Percentiles rank a stretch among this genome's conserved stretches.
Evolutionary conservation across 1,140 invertebrate species (phyloP).

Genomic region (Heterodera schachtii): DNA sequence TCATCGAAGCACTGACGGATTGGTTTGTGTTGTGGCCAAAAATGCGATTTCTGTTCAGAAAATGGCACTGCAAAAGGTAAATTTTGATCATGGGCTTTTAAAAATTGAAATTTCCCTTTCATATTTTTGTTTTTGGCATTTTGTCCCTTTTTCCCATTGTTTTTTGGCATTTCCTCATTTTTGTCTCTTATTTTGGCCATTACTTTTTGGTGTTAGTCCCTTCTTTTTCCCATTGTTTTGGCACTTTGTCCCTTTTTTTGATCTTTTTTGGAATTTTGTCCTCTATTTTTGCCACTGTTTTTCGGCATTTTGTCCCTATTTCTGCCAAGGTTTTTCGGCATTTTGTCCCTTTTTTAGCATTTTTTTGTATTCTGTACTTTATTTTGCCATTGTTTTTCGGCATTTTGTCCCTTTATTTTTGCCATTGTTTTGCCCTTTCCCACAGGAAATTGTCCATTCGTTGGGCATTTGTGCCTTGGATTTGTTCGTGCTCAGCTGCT

Average conservation of each 20-base stretch:
- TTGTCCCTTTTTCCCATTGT: too few species aligned
- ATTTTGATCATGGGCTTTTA: neutral
- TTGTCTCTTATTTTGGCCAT: too few species aligned
- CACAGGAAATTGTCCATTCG: conserved; percentile 19
- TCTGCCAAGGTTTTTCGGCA: neutral
- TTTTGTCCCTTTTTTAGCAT: neutral
- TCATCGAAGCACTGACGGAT: conserved; percentile 8
- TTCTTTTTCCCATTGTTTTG: too few species aligned
- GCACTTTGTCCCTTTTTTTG: too few species aligned
- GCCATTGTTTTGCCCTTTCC: neutral
- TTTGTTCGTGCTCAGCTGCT: conserved; percentile 20
- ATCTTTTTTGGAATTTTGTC: too few species aligned
- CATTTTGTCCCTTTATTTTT: neutral
- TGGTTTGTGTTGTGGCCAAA: conserved; percentile 10
- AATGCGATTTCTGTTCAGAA: neutral
- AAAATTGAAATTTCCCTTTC: too few species aligned
- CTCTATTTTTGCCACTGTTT: too few species aligned
- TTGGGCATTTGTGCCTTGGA: conserved; percentile 29
- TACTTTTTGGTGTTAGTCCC: too few species aligned
- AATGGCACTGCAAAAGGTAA: neutral
- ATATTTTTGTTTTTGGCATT: too few species aligned
- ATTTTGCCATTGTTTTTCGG: neutral
- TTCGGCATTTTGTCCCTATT: too few species aligned
- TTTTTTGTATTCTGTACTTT: too few species aligned
- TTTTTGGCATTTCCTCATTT: too few species aligned